Conservation (phyloP, 2,113 vertebrate species). For the Eudorcas thomsonii region DNA sequence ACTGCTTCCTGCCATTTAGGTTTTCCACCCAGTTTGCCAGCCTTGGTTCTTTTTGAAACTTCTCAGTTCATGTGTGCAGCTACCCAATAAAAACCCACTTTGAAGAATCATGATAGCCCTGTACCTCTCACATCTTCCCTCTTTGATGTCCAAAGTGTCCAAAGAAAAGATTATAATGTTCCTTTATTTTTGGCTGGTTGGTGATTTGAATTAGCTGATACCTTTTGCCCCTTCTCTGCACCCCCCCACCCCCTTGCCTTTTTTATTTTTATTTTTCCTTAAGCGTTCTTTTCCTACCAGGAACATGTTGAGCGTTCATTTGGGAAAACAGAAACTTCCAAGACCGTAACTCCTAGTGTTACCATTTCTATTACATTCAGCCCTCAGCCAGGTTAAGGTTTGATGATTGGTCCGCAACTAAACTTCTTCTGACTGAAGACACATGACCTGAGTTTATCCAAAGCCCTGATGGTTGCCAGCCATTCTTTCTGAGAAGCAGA, state of each 20-base stretch:
- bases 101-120: neutral
- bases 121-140: neutral
- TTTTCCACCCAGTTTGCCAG: neutral
- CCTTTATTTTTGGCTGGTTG: neutral
- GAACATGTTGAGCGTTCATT: constrained; percentile 22
- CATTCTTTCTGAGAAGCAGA: constrained; percentile 1
- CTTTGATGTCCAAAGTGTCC: neutral
- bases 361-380: neutral
- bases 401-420: neutral
- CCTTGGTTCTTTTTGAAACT: neutral
- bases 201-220: neutral
- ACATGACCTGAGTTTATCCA: neutral
- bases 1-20: neutral
- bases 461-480: constrained; percentile 3
- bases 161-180: neutral
- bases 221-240: neutral
- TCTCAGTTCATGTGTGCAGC: neutral
- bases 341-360: neutral
- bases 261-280: neutral
- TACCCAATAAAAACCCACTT: neutral
- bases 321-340: constrained; percentile 9
- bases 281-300: neutral
- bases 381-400: neutral
- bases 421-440: neutral
- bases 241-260: too few relatives aligned